phyloP scores from a whole-genome alignment of 2,888 invertebrate species.

The Thyatira batis region DNA sequence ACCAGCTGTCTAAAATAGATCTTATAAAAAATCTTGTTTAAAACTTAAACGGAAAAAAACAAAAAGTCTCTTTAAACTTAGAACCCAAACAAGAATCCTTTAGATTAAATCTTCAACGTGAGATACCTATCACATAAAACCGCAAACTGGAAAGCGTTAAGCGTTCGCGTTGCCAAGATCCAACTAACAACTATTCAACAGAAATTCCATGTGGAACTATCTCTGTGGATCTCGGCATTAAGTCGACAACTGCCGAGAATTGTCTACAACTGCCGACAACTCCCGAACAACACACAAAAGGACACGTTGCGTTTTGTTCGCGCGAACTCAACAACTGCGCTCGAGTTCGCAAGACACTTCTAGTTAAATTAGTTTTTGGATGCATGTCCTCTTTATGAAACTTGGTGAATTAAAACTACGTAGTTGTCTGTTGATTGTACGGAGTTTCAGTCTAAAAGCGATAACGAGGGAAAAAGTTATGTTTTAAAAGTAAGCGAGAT shows the following conservation, averaged over 20 bases:
- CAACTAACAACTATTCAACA: conserved; percentile 12
- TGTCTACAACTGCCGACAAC: conserved; percentile 5
- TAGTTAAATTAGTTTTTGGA: conserved; percentile 20
- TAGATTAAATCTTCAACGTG: background rate
- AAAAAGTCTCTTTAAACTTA: too few relatives aligned
- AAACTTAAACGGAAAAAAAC: too few relatives aligned
- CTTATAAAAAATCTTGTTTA: too few relatives aligned
- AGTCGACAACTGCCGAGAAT: conserved; percentile 5
- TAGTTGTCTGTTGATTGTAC: background rate
- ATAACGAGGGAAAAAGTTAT: too few relatives aligned
- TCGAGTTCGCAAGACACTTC: conserved; percentile 15
- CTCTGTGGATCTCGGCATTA: conserved; percentile 10
- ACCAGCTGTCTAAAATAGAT: too few relatives aligned
- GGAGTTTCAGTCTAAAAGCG: too few relatives aligned
- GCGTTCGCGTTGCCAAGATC: conserved; percentile 11
- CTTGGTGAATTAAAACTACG: conserved; percentile 10
- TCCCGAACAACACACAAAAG: conserved; percentile 16
- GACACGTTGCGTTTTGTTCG: conserved; percentile 9
- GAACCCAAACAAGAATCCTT: too few relatives aligned
- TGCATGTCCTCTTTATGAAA: conserved; percentile 3
- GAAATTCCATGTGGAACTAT: conserved; percentile 13
- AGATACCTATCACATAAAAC: background rate
- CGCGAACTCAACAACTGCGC: conserved; percentile 16
- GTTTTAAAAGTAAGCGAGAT: too few relatives aligned
- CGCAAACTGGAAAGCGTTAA: conserved; percentile 6